Evolutionary conservation across 2,113 vertebrate genomes (phyloP).

Genomic region (Salvelinus namaycush): DNA sequence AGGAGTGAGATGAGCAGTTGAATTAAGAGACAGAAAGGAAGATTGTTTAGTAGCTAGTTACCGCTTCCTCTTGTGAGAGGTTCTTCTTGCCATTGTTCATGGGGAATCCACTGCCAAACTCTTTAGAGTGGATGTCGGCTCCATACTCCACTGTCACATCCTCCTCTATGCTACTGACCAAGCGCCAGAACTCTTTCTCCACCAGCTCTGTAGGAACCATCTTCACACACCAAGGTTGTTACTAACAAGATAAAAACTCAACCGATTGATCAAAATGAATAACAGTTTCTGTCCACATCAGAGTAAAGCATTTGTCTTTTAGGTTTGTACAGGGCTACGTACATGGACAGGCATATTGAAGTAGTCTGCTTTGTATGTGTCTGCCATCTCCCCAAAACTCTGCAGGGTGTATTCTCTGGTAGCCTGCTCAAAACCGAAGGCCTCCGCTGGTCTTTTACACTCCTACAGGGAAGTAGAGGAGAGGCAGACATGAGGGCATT

Average conservation of each 20-base stretch:
- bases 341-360: constrained; percentile 98
- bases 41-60: constrained; percentile 32
- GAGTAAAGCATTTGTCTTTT: too few relatives aligned
- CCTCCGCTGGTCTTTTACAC: constrained; percentile 87
- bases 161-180: constrained; percentile 94
- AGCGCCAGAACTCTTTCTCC: constrained; percentile 94
- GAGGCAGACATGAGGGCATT: not conserved
- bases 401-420: constrained; percentile 90
- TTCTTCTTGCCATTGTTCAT: constrained; percentile 84
- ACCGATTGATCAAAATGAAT: not conserved
- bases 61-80: constrained; percentile 88
- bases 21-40: too few relatives aligned
- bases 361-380: constrained; percentile 93
- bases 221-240: constrained; percentile 52
- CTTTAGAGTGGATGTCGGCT: constrained; percentile 96
- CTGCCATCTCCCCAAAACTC: constrained; percentile 95
- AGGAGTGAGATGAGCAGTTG: not conserved
- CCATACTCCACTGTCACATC: constrained; percentile 97
- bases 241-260: too few relatives aligned
- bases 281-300: not conserved
- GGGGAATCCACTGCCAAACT: constrained; percentile 95
- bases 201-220: constrained; percentile 96
- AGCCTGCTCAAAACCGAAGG: constrained; percentile 94
- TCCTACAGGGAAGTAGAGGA: constrained; percentile 72
- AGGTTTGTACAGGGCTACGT: constrained; percentile 41